A percentile compares a stretch with the other conserved stretches of the same genome.
phyloP scores from a whole-genome alignment of 1,140 invertebrate species.

The Drosophila rhopaloa region DNA sequence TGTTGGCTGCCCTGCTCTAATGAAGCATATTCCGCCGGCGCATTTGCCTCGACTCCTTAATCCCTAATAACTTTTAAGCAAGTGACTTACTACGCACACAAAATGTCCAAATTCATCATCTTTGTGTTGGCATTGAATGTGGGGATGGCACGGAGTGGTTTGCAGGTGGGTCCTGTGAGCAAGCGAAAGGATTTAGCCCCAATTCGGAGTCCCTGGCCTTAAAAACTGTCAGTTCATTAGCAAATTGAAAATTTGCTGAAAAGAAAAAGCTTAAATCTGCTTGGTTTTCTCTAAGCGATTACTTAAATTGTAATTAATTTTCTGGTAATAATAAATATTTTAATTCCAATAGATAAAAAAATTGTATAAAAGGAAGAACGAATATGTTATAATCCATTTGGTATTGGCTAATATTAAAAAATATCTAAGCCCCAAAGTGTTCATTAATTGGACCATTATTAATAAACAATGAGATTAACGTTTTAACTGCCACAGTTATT shows the following conservation, averaged over 20 bases:
- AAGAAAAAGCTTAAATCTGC: background rate
- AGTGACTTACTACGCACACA: slow-evolving; percentile 75
- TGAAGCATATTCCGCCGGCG: slow-evolving; percentile 61
- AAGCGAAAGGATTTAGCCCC: slow-evolving; percentile 26
- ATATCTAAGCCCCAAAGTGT: too few species aligned
- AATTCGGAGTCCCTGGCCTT: background rate
- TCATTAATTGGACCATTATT: background rate
- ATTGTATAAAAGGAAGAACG: too few species aligned
- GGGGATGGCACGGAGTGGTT: slow-evolving; percentile 8
- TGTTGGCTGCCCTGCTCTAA: slow-evolving; percentile 41
- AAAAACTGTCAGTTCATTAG: slow-evolving; percentile 13
- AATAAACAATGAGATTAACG: background rate
- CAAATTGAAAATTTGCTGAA: slow-evolving; percentile 14
- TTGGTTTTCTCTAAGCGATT: too few species aligned
- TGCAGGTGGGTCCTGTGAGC: slow-evolving; percentile 18
- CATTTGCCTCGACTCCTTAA: slow-evolving; percentile 73
- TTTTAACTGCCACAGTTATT: background rate
- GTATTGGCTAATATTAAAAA: too few species aligned
- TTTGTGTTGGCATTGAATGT: slow-evolving; percentile 35
- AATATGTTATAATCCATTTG: too few species aligned
- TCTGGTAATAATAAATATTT: too few species aligned
- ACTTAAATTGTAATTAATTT: too few species aligned
- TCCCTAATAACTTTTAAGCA: slow-evolving; percentile 81
- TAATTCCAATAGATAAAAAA: too few species aligned
- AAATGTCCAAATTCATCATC: slow-evolving; percentile 78